Base-by-base conservation (phyloP, 2,797 vertebrate species). In the Anguilla obscura region DNA sequence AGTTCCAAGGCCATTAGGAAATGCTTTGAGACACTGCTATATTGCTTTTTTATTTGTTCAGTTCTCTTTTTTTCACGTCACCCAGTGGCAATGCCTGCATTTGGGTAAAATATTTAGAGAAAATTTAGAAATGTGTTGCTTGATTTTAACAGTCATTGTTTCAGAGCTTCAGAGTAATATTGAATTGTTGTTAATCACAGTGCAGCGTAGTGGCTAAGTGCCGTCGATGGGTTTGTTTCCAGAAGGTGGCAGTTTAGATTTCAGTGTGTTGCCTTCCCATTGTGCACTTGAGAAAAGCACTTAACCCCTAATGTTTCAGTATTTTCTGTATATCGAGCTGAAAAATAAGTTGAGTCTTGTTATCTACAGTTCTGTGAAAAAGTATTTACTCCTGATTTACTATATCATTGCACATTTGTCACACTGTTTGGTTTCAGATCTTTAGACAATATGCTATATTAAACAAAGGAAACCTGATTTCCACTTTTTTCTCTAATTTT, bases 1-100 rank as follows among this genome's bases (percentile, higher is more conserved):
- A 86, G 40, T 12, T 48, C 27, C 66, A 69, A 87, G 40, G 60
- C 58, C 86, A 12, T 84, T 27, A 87, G 87, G 80, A 56, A 48
- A 85, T 36, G 30, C 27, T 54, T 45, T 10, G 48, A 33, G 66
- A 52, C 33, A 66, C 52, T 69, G 58, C 33, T 85, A 30, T 58
- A 85, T n/a, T 84, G 84, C 84, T 45, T 71, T 50, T 84, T 54
- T 16, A 85, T 84, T 84, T 85, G 63, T 58, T 58, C 66, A 27
- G 18, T 30, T 40, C 24, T 30, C 48, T 10, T 16, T 79, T 36
- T 79, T 21, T 6, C 24, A 50, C 83, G 9, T 1, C 48, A 54
- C 14, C 63, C 24, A 48, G 80, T 87, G 52, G 27, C 48, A 82
- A n/a, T 21, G n/a, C 24, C 60, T 48, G 18, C 33, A 56, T 82